Percentiles rank a stretch among this genome's conserved stretches.
Evolutionary conservation across 2,888 invertebrate genomes (phyloP).

Genomic region (Dusona sp.): DNA sequence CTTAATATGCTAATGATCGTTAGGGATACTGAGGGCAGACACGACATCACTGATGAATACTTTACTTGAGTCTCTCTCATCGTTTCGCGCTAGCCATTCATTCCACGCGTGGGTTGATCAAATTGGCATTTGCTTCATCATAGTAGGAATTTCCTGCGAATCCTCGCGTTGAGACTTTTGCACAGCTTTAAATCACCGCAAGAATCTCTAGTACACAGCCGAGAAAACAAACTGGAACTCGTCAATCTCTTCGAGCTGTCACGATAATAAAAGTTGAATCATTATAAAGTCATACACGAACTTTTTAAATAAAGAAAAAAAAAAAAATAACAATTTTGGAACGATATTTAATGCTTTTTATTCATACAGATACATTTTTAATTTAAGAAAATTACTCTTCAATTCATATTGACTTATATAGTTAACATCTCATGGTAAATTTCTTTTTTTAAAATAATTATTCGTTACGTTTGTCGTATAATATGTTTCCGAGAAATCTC

Average conservation of each 20-base stretch:
- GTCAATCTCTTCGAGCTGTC: slow-evolving; percentile 13
- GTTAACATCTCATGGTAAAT: neutral
- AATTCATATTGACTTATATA: neutral
- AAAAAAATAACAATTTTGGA: neutral
- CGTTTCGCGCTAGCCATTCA: slow-evolving; percentile 43
- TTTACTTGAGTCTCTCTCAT: slow-evolving; percentile 31
- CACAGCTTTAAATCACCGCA: slow-evolving; percentile 43
- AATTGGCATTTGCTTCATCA: slow-evolving; percentile 52
- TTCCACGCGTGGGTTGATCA: slow-evolving; percentile 58
- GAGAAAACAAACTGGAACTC: slow-evolving; percentile 25
- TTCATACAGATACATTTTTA: neutral
- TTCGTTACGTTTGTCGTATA: neutral
- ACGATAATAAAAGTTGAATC: slow-evolving; percentile 20
- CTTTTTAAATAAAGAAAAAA: neutral
- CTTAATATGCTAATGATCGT: slow-evolving; percentile 56
- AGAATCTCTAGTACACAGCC: slow-evolving; percentile 13
- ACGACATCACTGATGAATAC: slow-evolving; percentile 33
- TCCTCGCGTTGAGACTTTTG: slow-evolving; percentile 5
- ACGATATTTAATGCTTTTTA: neutral
- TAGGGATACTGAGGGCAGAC: slow-evolving; percentile 30
- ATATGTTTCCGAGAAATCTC: neutral
- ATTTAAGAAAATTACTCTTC: neutral
- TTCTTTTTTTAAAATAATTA: neutral
- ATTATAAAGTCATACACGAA: neutral
- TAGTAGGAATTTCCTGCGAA: slow-evolving; percentile 33